Conservation (phyloP, 2,797 vertebrate genomes). For the Aplochiton taeniatus region DNA sequence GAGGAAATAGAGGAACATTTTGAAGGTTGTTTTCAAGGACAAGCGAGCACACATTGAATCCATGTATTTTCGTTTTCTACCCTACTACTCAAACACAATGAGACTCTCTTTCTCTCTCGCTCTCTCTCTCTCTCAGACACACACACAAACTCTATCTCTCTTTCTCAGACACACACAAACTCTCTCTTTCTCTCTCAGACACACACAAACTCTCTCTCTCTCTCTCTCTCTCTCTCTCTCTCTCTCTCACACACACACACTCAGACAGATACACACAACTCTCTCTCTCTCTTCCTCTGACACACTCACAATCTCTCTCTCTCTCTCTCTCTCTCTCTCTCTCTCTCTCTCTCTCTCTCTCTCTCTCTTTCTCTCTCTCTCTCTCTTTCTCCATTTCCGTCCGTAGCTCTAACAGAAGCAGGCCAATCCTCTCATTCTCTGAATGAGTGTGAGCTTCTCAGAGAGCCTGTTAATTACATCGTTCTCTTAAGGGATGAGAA, state of each 20-base stretch:
- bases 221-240: neutral
- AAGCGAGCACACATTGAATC: slow-evolving; percentile 21
- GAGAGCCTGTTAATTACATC: slow-evolving; percentile 70
- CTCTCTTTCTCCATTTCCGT: neutral
- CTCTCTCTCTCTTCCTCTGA: neutral
- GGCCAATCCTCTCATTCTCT: slow-evolving; percentile 64
- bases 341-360: neutral
- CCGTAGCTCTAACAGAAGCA: slow-evolving; percentile 44
- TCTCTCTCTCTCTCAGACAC: slow-evolving; percentile 3
- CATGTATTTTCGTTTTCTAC: too few relatives aligned
- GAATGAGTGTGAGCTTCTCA: slow-evolving; percentile 67
- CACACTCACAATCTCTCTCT: neutral
- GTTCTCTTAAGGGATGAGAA: slow-evolving; percentile 71
- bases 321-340: neutral
- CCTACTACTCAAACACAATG: neutral
- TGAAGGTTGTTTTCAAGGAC: slow-evolving; percentile 50
- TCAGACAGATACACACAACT: slow-evolving; percentile 1
- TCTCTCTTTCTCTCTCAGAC: neutral
- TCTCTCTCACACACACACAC: neutral
- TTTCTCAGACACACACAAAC: too few relatives aligned
- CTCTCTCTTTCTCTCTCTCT: neutral
- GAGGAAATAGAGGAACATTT: slow-evolving; percentile 27
- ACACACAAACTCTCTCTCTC: neutral
- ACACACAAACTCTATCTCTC: neutral
- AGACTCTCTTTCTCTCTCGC: neutral